Conservation (phyloP, 2,113 vertebrate species). For the Colinus virginianus region DNA sequence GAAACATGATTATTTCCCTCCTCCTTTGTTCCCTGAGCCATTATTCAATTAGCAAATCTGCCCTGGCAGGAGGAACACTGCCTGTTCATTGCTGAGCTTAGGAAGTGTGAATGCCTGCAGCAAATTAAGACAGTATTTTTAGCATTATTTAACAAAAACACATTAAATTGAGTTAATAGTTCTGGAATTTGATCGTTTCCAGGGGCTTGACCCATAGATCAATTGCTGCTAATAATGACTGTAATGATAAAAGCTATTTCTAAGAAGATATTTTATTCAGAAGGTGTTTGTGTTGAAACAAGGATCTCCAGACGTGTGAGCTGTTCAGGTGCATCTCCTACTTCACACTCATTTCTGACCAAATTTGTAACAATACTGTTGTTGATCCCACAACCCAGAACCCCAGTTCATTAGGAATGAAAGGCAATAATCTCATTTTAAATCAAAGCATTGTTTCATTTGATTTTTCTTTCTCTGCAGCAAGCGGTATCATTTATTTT, state of each 20-base stretch:
- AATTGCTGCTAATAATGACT: background rate
- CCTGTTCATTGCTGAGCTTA: background rate
- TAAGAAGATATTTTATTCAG: background rate
- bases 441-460: background rate
- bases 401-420: fast-evolving
- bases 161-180: background rate
- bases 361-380: background rate
- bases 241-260: background rate
- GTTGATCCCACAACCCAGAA: background rate
- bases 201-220: background rate
- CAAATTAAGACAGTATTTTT: background rate
- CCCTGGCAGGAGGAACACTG: background rate
- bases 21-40: slow-evolving; percentile 19
- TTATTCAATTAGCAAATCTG: slow-evolving; percentile 8
- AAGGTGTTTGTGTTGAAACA: background rate
- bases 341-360: background rate
- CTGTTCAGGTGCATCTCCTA: background rate
- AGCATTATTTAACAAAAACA: background rate
- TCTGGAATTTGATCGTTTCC: background rate
- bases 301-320: background rate
- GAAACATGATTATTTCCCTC: background rate
- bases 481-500: background rate
- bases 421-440: background rate
- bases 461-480: background rate
- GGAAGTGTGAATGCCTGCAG: background rate